These are phyloP conservation scores for Pseudomyrmex sp. DNA, from an alignment of 1,140 invertebrate genomes.

Conservation along the genomic window DNA sequence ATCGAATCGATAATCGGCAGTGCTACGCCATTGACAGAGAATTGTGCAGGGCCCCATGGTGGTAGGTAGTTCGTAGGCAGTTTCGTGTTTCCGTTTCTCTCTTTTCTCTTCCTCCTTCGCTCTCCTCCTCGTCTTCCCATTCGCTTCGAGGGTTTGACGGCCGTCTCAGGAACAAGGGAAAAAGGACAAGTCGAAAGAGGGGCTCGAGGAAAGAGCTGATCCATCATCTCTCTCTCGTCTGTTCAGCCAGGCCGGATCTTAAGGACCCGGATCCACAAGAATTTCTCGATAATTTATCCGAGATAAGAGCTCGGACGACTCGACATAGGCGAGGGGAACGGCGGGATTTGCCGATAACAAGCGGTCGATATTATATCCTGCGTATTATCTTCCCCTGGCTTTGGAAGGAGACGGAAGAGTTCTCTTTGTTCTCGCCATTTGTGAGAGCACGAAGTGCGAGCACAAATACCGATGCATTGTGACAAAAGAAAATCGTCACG, in stretches of 20 bases:
- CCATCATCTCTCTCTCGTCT: slow-evolving; percentile 58
- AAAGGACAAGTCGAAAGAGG: slow-evolving; percentile 58
- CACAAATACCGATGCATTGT: too few relatives aligned
- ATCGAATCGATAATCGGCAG: slow-evolving; percentile 41
- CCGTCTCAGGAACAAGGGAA: slow-evolving; percentile 62
- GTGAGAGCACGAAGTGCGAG: too few relatives aligned
- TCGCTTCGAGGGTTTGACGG: slow-evolving; percentile 46
- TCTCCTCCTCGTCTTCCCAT: background rate
- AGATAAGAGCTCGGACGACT: slow-evolving; percentile 49
- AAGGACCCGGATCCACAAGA: slow-evolving; percentile 61
- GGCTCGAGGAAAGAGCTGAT: slow-evolving; percentile 62
- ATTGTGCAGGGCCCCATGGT: slow-evolving; percentile 27
- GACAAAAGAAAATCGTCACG: too few relatives aligned
- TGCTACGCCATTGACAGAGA: slow-evolving; percentile 59
- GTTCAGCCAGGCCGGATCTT: slow-evolving; percentile 11
- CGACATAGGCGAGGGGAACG: background rate
- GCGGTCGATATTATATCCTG: slow-evolving; percentile 11
- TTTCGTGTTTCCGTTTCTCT: slow-evolving; percentile 59
- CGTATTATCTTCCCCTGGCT: background rate
- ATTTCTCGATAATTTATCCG: slow-evolving; percentile 63
- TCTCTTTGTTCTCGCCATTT: too few relatives aligned
- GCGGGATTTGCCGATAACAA: slow-evolving; percentile 30
- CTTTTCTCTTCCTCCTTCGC: slow-evolving; percentile 37
- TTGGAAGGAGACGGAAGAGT: too few relatives aligned
- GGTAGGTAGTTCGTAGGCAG: slow-evolving; percentile 51